A percentile compares a stretch with the other conserved stretches of the same genome.
phyloP scores from a whole-genome alignment of 2,113 vertebrate genomes.

The Calypte anna region DNA sequence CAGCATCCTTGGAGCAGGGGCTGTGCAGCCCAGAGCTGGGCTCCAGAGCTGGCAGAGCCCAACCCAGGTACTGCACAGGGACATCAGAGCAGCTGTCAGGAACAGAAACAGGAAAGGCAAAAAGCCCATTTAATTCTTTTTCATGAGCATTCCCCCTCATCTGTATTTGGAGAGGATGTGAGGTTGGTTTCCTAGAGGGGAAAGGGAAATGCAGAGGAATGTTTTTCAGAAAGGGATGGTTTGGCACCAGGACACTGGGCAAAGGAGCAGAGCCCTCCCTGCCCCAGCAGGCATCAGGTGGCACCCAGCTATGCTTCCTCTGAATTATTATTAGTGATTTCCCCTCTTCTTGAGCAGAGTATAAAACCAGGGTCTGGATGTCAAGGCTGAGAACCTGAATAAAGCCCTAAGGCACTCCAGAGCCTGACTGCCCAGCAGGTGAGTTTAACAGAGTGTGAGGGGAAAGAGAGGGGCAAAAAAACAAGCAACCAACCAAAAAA shows the following conservation, averaged over 20 bases:
- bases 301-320: background rate
- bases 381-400: background rate
- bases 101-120: background rate
- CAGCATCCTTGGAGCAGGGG: fast-evolving
- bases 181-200: background rate
- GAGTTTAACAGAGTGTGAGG: background rate
- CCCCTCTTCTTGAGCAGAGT: background rate
- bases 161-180: background rate
- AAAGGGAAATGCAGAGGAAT: background rate
- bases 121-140: background rate
- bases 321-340: fast-evolving
- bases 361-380: fast-evolving
- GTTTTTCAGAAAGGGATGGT: background rate
- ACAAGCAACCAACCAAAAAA: background rate
- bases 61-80: background rate
- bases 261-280: no score
- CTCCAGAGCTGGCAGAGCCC: background rate
- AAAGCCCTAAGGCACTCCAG: background rate
- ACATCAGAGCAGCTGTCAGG: background rate
- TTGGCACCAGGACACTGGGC: background rate
- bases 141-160: no score
- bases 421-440: background rate
- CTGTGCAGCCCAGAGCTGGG: background rate
- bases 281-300: no score
- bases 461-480: no score